These are phyloP conservation scores for Halcyon leucocephala DNA, from an alignment of 2,797 vertebrate species.

Conservation along the genomic window DNA sequence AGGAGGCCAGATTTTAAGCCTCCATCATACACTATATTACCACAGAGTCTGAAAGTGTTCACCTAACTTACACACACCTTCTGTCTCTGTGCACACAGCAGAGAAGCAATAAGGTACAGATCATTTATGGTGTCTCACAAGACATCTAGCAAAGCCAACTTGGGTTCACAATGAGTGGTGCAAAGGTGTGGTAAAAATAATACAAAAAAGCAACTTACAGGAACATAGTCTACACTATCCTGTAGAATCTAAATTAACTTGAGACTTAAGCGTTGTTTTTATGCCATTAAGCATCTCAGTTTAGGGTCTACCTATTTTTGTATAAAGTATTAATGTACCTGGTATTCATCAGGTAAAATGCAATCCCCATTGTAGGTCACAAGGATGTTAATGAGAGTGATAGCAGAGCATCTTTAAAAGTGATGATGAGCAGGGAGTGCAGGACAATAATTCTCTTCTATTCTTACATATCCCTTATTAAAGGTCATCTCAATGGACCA, in stretches of 20 bases:
- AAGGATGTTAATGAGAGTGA: neutral
- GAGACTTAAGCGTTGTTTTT: neutral
- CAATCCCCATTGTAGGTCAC: neutral
- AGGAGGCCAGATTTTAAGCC: neutral
- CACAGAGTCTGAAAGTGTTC: neutral
- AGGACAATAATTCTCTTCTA: neutral
- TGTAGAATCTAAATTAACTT: neutral
- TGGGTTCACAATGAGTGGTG: neutral
- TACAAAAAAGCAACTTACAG: neutral
- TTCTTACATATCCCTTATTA: neutral
- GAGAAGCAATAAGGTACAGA: neutral
- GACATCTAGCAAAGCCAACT: neutral
- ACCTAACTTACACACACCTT: neutral
- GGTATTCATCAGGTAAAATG: neutral
- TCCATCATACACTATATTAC: neutral
- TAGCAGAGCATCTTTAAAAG: neutral
- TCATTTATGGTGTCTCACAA: neutral
- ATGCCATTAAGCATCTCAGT: neutral
- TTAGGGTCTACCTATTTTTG: neutral
- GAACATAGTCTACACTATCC: neutral
- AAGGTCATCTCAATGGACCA: neutral
- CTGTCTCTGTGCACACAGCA: neutral
- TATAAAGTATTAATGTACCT: neutral
- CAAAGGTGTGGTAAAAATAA: neutral
- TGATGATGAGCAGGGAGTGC: accelerated